Conservation (phyloP, 2,797 vertebrate species). For the Alectoris magna region DNA sequence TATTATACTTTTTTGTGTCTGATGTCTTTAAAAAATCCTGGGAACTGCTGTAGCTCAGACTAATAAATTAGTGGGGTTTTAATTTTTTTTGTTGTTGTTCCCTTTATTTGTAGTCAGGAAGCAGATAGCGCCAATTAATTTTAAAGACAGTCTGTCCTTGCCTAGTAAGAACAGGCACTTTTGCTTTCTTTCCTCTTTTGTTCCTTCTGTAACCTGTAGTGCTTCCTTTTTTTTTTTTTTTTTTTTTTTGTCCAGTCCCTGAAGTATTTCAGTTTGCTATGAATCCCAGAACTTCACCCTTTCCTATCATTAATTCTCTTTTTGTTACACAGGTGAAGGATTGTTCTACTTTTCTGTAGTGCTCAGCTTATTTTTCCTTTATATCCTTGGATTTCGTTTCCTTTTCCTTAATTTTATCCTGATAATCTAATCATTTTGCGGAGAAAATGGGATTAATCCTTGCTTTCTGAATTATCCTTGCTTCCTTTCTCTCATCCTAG, state of each 20-base stretch:
- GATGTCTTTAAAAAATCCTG: not conserved
- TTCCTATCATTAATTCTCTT: not conserved
- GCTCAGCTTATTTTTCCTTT: accelerated
- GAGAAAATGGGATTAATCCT: not conserved
- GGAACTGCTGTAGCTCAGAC: not conserved
- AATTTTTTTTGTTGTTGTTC: not conserved
- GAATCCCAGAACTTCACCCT: not conserved
- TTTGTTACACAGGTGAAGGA: not conserved
- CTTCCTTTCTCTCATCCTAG: not conserved
- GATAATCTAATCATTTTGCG: not conserved
- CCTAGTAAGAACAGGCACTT: not conserved
- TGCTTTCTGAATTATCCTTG: not conserved
- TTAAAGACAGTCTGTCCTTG: not conserved
- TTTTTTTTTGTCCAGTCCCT: not conserved
- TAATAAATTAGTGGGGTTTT: not conserved
- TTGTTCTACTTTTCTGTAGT: not conserved
- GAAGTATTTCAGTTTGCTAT: not conserved
- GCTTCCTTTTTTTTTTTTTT: not conserved
- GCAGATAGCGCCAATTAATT: not conserved
- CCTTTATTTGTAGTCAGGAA: not conserved
- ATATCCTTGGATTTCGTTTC: not conserved
- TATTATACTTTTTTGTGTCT: not conserved
- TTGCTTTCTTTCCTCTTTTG: not conserved
- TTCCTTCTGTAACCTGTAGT: not conserved
- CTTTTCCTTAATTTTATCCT: not conserved